Percentiles rank a stretch among this genome's conserved stretches.
phyloP scores from a whole-genome alignment of 2,797 vertebrate species.

The Galago senegalensis region DNA sequence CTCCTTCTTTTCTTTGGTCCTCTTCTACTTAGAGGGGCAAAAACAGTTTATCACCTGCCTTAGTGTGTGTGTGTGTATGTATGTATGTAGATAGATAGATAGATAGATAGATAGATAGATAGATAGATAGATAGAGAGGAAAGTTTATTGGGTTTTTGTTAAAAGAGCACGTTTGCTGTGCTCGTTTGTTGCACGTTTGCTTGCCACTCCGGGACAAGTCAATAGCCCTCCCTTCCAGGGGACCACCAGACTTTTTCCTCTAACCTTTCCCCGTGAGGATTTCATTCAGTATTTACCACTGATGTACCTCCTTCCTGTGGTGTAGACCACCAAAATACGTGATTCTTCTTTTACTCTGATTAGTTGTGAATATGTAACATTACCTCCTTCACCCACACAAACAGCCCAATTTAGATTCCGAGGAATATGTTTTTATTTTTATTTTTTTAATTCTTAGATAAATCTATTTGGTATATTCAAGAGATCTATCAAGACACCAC shows the following conservation, averaged over 20 bases:
- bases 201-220: neutral
- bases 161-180: neutral
- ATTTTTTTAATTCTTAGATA: neutral
- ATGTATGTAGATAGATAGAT: too few species aligned
- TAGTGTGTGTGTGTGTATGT: neutral
- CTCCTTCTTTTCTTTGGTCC: neutral
- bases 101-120: too few species aligned
- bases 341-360: neutral
- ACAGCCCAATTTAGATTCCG: neutral
- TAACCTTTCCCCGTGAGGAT: neutral
- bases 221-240: neutral
- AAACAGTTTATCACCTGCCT: neutral
- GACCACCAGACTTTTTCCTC: neutral
- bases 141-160: neutral
- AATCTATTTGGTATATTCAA: neutral
- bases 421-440: conserved; percentile 21
- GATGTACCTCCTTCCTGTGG: neutral
- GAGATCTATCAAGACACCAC: neutral
- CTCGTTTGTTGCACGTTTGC: too few species aligned
- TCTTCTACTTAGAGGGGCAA: neutral
- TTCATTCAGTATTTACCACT: neutral
- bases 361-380: neutral
- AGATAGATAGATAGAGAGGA: too few species aligned
- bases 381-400: neutral
- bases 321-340: neutral